Percentiles rank a stretch among this genome's conserved stretches.
phyloP scores from a whole-genome alignment of 2,797 vertebrate species.

The Saguinus oedipus region DNA sequence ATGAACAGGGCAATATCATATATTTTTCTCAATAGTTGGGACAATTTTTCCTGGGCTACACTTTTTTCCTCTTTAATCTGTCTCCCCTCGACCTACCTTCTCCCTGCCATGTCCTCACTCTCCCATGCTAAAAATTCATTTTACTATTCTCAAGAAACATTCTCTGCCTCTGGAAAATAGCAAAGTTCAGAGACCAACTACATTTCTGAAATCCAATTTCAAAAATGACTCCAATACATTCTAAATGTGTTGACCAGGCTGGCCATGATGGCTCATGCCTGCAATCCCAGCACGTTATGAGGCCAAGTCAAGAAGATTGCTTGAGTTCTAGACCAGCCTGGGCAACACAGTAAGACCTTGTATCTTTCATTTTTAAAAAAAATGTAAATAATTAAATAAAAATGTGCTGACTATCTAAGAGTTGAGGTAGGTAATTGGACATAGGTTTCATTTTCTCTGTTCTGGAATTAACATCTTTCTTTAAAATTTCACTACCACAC shows the following conservation, averaged over 20 bases:
- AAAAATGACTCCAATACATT: constrained; percentile 55
- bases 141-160: neutral
- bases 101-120: neutral
- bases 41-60: neutral
- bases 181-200: constrained; percentile 38
- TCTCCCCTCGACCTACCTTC: neutral
- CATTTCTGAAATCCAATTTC: constrained; percentile 67
- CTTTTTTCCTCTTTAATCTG: neutral
- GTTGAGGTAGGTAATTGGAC: constrained; percentile 64
- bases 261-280: neutral
- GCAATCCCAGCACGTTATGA: neutral
- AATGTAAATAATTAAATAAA: neutral
- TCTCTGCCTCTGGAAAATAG: neutral
- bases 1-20: neutral
- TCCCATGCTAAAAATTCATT: neutral
- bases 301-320: neutral
- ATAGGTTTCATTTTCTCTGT: constrained; percentile 76
- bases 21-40: neutral
- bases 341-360: neutral
- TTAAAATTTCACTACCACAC: constrained; percentile 43
- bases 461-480: constrained; percentile 71
- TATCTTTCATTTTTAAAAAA: neutral
- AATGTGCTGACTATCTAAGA: constrained; percentile 62
- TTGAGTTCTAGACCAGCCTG: neutral
- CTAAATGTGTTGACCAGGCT: constrained; percentile 65